Conservation (phyloP, 35 echinoderm and acorn worm species). For the Patiria miniata region DNA sequence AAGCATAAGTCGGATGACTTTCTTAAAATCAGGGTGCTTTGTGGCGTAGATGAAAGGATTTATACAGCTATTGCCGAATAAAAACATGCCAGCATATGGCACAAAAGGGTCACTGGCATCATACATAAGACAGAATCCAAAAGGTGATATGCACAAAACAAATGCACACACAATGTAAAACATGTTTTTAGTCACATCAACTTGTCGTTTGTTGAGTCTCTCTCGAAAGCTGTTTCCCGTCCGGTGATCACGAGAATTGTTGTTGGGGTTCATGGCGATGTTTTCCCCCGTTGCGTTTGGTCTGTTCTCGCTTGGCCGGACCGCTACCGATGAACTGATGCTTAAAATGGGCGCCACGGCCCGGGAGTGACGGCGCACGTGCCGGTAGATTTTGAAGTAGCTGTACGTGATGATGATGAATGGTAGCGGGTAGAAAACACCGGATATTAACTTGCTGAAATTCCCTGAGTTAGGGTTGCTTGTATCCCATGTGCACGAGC, state of each 20-base stretch:
- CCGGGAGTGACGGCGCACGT: conserved; percentile 60
- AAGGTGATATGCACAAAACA: conserved; percentile 56
- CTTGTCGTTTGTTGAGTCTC: conserved; percentile 58
- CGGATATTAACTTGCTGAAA: conserved; percentile 57
- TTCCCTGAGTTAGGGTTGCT: conserved; percentile 30
- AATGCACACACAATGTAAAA: conserved; percentile 73
- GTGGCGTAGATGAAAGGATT: conserved; percentile 83
- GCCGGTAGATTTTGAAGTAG: conserved; percentile 60
- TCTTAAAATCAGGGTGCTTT: conserved; percentile 81
- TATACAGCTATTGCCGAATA: conserved; percentile 66
- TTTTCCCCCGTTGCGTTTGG: conserved; percentile 26
- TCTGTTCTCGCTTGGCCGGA: not conserved
- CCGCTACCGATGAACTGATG: not conserved
- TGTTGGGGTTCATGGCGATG: not conserved
- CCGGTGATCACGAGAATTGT: too few species aligned
- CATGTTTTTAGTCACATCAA: conserved; percentile 85
- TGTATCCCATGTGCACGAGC: conserved; percentile 74
- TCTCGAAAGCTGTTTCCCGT: not conserved
- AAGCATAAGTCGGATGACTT: conserved; percentile 55
- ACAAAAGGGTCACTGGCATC: conserved; percentile 39
- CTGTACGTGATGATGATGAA: conserved; percentile 58
- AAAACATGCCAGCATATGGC: conserved; percentile 43
- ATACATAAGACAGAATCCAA: conserved; percentile 50
- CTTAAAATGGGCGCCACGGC: conserved; percentile 22
- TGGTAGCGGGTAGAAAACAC: conserved; percentile 70